Evolutionary conservation across 2,888 invertebrate species (phyloP).

Genomic region (Nephrotoma guestfalica): DNA sequence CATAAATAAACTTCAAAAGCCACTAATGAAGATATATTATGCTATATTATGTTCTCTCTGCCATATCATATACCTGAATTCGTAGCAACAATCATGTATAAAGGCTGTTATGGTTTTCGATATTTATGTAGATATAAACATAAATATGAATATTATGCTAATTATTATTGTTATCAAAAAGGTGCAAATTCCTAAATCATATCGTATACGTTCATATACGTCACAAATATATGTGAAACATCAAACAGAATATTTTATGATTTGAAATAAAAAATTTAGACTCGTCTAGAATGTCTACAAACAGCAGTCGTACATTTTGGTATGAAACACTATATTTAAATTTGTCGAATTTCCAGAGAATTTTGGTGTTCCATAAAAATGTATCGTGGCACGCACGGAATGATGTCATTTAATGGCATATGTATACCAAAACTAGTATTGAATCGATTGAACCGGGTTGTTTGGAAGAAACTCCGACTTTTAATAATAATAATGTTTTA

Average conservation of each 20-base stretch:
- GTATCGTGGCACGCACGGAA: too few species aligned
- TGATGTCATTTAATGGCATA: too few species aligned
- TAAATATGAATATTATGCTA: background rate
- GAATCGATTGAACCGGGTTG: too few species aligned
- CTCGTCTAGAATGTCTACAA: too few species aligned
- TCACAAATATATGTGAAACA: background rate
- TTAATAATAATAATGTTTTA: too few species aligned
- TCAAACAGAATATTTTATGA: background rate
- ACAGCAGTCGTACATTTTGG: too few species aligned
- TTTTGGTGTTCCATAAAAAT: too few species aligned
- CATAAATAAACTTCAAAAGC: background rate
- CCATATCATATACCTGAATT: background rate
- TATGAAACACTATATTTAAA: too few species aligned
- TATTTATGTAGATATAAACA: background rate
- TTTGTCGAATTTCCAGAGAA: too few species aligned
- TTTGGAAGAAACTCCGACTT: too few species aligned
- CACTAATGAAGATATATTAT: background rate
- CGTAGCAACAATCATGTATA: background rate
- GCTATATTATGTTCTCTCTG: background rate
- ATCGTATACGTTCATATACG: background rate
- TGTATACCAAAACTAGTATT: too few species aligned
- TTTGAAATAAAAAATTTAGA: background rate
- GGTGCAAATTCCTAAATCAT: background rate
- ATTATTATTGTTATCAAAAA: background rate
- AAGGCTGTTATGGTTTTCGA: background rate